Percentiles rank a stretch among this genome's conserved stretches.
phyloP scores from a whole-genome alignment of 2,113 vertebrate species.

The Vombatus ursinus region DNA sequence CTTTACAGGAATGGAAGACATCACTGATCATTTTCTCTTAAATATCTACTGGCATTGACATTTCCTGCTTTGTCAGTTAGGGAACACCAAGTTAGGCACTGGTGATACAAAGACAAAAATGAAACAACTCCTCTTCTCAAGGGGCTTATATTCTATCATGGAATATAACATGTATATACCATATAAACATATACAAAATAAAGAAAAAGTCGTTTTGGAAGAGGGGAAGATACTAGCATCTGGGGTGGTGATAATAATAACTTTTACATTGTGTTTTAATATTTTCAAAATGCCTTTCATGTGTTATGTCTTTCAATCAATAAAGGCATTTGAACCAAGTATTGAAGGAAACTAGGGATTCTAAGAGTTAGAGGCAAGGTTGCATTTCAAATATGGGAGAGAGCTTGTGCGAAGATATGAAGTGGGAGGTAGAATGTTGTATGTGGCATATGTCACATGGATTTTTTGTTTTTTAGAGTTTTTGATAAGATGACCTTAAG shows the following conservation, averaged over 20 bases:
- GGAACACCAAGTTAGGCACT: neutral
- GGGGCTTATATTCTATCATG: neutral
- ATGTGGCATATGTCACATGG: slow-evolving; percentile 1
- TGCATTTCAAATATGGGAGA: neutral
- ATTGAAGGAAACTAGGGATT: neutral
- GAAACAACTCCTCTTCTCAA: neutral
- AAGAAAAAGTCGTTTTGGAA: neutral
- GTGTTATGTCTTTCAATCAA: neutral
- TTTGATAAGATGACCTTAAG: slow-evolving; percentile 28
- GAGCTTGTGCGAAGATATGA: neutral
- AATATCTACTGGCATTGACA: neutral
- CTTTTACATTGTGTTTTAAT: neutral
- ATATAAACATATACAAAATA: neutral
- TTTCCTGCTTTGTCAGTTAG: neutral
- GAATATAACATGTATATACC: neutral
- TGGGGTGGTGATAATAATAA: neutral
- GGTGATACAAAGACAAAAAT: neutral
- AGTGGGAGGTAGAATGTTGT: neutral
- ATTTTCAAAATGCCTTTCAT: neutral
- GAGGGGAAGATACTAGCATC: neutral
- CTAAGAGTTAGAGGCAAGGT: neutral
- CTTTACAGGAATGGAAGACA: neutral
- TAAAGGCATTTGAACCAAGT: neutral
- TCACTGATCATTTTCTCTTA: neutral
- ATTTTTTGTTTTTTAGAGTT: slow-evolving; percentile 55